phyloP scores from a whole-genome alignment of 2,888 invertebrate species.

The Callimorpha dominula region DNA sequence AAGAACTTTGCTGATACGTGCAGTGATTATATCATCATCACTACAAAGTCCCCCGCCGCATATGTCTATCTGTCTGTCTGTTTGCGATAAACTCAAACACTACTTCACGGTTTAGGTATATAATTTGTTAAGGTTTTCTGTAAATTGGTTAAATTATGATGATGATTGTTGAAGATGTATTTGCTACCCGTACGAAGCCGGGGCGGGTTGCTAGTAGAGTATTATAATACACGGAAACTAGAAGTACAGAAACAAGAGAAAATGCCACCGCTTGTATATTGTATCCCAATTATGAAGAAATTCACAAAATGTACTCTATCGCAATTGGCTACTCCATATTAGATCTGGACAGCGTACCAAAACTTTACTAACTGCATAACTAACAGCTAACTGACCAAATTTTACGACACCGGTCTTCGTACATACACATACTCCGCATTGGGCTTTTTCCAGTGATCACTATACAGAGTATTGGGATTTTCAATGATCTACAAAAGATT shows the following conservation, averaged over 20 bases:
- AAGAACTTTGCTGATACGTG: too few relatives aligned
- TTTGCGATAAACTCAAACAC: too few relatives aligned
- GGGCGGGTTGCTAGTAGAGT: too few relatives aligned
- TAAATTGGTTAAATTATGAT: too few relatives aligned
- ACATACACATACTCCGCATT: not conserved
- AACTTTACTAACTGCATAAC: not conserved
- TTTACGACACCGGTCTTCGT: not conserved
- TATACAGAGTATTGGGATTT: constrained; percentile 25
- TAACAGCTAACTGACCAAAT: not conserved
- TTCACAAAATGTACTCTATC: not conserved
- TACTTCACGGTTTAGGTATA: too few relatives aligned
- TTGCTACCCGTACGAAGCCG: too few relatives aligned
- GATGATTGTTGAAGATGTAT: too few relatives aligned
- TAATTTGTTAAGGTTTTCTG: too few relatives aligned
- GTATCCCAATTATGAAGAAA: not conserved
- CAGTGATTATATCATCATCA: too few relatives aligned
- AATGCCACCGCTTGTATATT: not conserved
- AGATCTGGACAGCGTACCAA: not conserved
- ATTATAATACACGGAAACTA: too few relatives aligned
- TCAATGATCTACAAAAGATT: constrained; percentile 53
- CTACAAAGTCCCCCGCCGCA: too few relatives aligned
- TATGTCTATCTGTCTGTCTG: too few relatives aligned
- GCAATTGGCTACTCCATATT: not conserved
- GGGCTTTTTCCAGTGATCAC: constrained; percentile 1
- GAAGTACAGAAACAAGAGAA: not conserved